Evolutionary conservation across 2,888 invertebrate genomes (phyloP), one percentile per base, ranked within the genome.

Genomic region (Sthenelais limicola): DNA sequence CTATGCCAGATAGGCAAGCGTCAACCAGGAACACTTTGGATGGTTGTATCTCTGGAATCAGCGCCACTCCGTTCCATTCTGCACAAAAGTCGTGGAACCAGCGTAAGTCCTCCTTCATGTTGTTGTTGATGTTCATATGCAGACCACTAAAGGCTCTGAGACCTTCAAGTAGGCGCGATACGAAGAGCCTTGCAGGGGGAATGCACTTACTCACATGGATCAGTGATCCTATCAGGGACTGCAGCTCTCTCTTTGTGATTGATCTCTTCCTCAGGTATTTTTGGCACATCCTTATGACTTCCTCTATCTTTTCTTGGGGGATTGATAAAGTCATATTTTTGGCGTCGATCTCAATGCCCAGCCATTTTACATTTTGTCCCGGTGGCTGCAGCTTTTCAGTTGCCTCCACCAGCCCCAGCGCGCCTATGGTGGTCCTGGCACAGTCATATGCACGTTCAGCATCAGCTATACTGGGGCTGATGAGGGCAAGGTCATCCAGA

Each of bases 181-280:
- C 54, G n/a, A 54, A 54, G 7, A 54, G 28, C 9, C 54, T 28
- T 28, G 26, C 54, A 5, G 54, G 54, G 5, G 54, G 30, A 3
- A 54, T n/a, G n/a, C 54, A 54, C n/a, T 54, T 54, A 5, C 30
- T 5, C 4, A 54, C 28, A 54, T 54, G 54, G 5, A 54, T 12
- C 5, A 54, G 5, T 5, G 7, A 24, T 12, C 49, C 49, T 5
- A 49, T n/a, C 21, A 49, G 9, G 49, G 9, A 9, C 7, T 26
- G 54, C 15, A 54, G 28, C 5, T 54, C 7, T 54, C 5, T 54
- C 21, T 24, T 26, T 5, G 54, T 15, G 12, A 54, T 9, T 3
- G 54, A 24, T 4, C 28, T 9, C 28, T 32, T 5, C 5, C 32
- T 54, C 3, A n/a, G 3, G n/a, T 54, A 54, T 3, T 26, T 4